These are phyloP conservation scores for Lasioglossum lativentre DNA, from an alignment of 2,888 invertebrate genomes.

Conservation along the genomic window DNA sequence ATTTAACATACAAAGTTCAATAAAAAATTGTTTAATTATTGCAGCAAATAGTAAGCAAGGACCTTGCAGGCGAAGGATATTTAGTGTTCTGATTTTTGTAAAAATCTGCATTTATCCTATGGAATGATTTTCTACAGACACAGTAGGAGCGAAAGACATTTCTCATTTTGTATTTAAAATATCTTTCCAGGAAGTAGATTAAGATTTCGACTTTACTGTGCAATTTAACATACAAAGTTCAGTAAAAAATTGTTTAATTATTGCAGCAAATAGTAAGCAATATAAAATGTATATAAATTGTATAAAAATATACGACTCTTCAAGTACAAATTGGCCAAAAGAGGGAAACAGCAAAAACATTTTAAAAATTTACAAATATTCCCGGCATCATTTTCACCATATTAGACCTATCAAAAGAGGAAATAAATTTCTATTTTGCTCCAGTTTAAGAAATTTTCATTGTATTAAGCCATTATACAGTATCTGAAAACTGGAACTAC, in stretches of 20 bases:
- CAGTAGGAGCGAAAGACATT: not conserved
- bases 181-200: not conserved
- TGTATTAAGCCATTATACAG: not conserved
- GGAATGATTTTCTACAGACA: too few species aligned
- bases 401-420: not conserved
- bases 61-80: too few species aligned
- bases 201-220: too few species aligned
- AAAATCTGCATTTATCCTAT: too few species aligned
- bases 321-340: not conserved
- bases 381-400: not conserved
- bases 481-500: not conserved
- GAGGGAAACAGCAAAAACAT: too few species aligned
- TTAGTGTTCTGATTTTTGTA: too few species aligned
- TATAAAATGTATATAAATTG: too few species aligned
- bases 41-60: too few species aligned
- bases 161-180: not conserved
- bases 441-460: not conserved
- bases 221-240: not conserved
- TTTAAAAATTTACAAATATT: not conserved
- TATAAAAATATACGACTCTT: not conserved
- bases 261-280: not conserved
- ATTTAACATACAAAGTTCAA: too few species aligned
- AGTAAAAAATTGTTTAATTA: not conserved
- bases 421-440: too few species aligned
- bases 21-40: too few species aligned